Percentiles rank a stretch among this genome's conserved stretches.
Evolutionary conservation across 1,140 invertebrate genomes (phyloP).

Genomic region (Chrysopa pallens): DNA sequence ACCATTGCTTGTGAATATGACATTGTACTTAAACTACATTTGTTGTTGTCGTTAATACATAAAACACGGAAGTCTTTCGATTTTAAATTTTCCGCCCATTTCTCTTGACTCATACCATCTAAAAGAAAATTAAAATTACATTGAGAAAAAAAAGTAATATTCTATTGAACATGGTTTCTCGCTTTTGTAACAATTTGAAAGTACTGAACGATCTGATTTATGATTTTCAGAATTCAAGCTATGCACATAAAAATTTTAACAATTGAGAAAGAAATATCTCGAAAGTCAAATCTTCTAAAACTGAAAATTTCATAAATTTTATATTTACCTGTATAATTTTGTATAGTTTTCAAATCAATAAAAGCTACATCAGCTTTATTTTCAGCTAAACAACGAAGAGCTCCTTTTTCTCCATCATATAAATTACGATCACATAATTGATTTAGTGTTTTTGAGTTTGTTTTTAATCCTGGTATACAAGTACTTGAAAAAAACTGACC

Average conservation of each 20-base stretch:
- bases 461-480: conserved; percentile 30
- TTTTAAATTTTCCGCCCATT: conserved; percentile 10
- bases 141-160: too few species aligned
- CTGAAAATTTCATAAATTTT: conserved; percentile 6
- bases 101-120: conserved; percentile 11
- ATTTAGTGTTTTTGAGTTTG: conserved; percentile 4
- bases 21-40: conserved; percentile 52
- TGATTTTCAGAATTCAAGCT: too few species aligned
- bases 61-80: conserved; percentile 23
- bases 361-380: conserved; percentile 73
- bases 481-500: conserved; percentile 39
- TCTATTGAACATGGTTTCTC: too few species aligned
- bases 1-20: conserved; percentile 42
- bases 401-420: conserved; percentile 35
- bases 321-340: conserved; percentile 35
- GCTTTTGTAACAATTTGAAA: too few species aligned
- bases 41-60: conserved; percentile 29
- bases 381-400: conserved; percentile 64
- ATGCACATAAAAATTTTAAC: too few species aligned
- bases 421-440: conserved; percentile 9
- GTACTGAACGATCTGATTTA: too few species aligned
- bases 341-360: conserved; percentile 48
- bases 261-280: too few species aligned
- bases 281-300: too few species aligned
- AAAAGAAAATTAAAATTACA: conserved; percentile 7